Conservation (phyloP, 1,140 invertebrate genomes). For the Neuroterus valhalla region DNA sequence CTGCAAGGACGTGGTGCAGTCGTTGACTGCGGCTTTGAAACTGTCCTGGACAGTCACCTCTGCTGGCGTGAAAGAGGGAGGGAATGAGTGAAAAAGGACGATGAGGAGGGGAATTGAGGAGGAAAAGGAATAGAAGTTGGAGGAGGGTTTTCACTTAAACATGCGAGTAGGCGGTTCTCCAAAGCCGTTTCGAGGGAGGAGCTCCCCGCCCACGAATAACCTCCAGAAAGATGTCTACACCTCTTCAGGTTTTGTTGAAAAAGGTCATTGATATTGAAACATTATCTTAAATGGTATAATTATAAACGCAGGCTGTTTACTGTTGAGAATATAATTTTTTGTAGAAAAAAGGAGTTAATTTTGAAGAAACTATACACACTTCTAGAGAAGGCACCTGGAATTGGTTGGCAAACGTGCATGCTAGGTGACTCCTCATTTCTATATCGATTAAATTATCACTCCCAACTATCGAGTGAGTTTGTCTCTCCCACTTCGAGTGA, state of each 20-base stretch:
- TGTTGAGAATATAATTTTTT: too few species aligned
- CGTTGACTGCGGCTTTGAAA: conserved; percentile 72
- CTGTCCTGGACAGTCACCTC: conserved; percentile 72
- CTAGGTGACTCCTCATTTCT: too few species aligned
- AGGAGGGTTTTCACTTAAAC: conserved; percentile 34
- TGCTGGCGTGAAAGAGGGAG: conserved; percentile 47
- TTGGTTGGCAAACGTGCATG: too few species aligned
- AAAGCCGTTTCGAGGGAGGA: conserved; percentile 40
- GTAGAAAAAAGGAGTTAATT: too few species aligned
- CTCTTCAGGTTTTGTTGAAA: conserved; percentile 45
- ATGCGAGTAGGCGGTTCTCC: conserved; percentile 31
- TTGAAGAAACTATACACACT: too few species aligned
- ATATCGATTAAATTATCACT: too few species aligned
- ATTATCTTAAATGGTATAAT: not conserved
- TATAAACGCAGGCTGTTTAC: not conserved
- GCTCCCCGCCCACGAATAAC: conserved; percentile 38
- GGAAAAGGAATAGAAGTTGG: conserved; percentile 32
- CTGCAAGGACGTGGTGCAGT: conserved; percentile 67
- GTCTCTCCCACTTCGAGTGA: too few species aligned
- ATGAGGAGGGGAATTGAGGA: conserved; percentile 50
- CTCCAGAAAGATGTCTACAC: conserved; percentile 20
- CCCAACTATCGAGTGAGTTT: too few species aligned
- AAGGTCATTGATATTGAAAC: not conserved
- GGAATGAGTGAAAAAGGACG: conserved; percentile 48
- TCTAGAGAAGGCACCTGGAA: too few species aligned